These are phyloP conservation scores for Lerema accius DNA, from an alignment of 1,140 invertebrate genomes.

Conservation along the genomic window DNA sequence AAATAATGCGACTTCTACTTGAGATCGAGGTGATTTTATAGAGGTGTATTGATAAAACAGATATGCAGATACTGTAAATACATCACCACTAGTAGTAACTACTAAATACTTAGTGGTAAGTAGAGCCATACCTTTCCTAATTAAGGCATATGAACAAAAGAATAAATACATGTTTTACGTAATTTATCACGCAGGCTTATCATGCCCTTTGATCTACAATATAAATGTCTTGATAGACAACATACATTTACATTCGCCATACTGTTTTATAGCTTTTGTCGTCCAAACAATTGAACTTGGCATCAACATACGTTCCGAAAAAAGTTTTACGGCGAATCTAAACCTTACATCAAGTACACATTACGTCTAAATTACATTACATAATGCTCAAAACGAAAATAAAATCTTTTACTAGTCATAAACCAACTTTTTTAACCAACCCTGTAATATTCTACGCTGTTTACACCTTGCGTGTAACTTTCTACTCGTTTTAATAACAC, in stretches of 20 bases:
- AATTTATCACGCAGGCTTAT: background rate
- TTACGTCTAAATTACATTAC: slow-evolving; percentile 22
- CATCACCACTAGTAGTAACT: no score
- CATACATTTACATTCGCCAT: slow-evolving; percentile 11
- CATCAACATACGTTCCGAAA: slow-evolving; percentile 23
- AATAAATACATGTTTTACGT: no score
- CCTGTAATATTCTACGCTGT: background rate
- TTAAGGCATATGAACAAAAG: no score
- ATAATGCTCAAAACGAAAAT: slow-evolving; percentile 12
- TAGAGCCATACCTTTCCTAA: background rate
- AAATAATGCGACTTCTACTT: background rate
- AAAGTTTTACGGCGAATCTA: slow-evolving; percentile 28
- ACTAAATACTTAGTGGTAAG: no score
- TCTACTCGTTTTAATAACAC: no score
- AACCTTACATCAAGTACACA: slow-evolving; percentile 7
- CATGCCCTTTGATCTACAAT: slow-evolving; percentile 19
- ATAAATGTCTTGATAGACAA: slow-evolving; percentile 16
- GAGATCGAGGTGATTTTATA: no score
- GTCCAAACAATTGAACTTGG: slow-evolving; percentile 29
- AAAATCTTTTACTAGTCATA: slow-evolving; percentile 6
- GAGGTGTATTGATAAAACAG: no score
- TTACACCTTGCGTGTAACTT: background rate
- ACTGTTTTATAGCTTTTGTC: slow-evolving; percentile 12
- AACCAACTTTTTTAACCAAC: background rate
- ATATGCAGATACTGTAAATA: no score